Conservation (phyloP, 2,888 invertebrate species). For the Dolichomitus sp. region DNA sequence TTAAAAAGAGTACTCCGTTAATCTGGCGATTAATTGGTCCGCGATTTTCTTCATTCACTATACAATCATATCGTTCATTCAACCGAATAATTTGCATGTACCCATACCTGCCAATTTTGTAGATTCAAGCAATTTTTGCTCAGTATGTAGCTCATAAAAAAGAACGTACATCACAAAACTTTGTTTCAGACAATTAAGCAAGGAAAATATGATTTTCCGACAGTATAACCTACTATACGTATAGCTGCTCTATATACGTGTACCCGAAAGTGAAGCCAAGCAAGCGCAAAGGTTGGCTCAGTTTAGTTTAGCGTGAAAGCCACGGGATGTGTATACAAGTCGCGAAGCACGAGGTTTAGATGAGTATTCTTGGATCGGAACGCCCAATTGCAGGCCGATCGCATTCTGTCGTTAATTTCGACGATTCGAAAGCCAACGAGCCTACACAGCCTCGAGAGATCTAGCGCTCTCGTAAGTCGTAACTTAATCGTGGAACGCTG, state of each 20-base stretch:
- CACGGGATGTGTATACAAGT: constrained; percentile 18
- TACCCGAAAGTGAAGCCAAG: constrained; percentile 7
- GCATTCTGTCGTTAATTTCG: constrained; percentile 72
- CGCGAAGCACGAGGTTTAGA: constrained; percentile 1
- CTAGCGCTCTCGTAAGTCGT: constrained; percentile 17
- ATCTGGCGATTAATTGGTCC: no score
- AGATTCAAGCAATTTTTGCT: no score
- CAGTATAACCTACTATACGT: neutral
- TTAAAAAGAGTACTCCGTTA: no score
- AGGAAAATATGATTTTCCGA: neutral
- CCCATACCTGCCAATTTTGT: no score
- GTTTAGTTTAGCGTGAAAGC: constrained; percentile 14
- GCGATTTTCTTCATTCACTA: no score
- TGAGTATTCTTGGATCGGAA: constrained; percentile 81
- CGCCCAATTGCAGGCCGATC: constrained; percentile 75
- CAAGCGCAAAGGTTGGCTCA: constrained; percentile 15
- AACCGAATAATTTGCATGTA: no score
- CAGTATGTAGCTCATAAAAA: neutral
- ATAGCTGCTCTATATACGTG: constrained; percentile 1
- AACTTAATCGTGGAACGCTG: constrained; percentile 42
- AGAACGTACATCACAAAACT: neutral
- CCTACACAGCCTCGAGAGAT: constrained; percentile 3
- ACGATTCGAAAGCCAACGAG: constrained; percentile 79
- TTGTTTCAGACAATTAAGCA: neutral
- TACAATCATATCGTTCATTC: no score